Percentiles rank a stretch among this genome's conserved stretches.
These are phyloP conservation scores for Salvelinus namaycush DNA, from an alignment of 2,113 vertebrate genomes.

Conservation along the genomic window DNA sequence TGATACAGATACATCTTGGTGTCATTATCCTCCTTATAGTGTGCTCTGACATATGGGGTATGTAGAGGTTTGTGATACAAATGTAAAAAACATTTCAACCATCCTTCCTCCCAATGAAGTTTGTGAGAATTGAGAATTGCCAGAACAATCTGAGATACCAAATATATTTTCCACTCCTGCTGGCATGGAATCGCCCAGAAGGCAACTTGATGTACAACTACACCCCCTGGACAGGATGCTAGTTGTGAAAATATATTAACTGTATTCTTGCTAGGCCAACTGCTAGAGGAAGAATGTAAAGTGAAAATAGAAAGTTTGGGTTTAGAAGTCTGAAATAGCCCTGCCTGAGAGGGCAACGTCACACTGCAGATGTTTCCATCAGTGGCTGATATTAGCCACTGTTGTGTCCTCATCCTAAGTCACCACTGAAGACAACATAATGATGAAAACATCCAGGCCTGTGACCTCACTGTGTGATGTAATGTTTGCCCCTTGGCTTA, in stretches of 20 bases:
- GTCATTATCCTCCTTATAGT: too few relatives aligned
- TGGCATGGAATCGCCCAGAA: too few relatives aligned
- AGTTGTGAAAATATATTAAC: neutral
- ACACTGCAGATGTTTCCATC: slow-evolving; percentile 1
- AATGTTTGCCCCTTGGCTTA: neutral
- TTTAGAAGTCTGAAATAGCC: neutral
- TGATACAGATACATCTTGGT: too few relatives aligned
- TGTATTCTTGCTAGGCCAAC: neutral
- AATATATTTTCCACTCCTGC: too few relatives aligned
- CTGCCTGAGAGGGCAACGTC: neutral
- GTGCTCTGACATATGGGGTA: too few relatives aligned
- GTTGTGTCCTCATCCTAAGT: neutral
- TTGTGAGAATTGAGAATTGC: too few relatives aligned
- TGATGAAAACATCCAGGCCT: neutral
- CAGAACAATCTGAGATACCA: too few relatives aligned
- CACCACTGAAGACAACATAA: neutral
- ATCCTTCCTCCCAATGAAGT: too few relatives aligned
- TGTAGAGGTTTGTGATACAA: too few relatives aligned
- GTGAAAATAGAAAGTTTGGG: neutral
- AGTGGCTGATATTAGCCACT: neutral
- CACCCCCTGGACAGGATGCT: neutral
- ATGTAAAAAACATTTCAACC: too few relatives aligned
- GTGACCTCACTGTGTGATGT: neutral
- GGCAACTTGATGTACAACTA: too few relatives aligned
- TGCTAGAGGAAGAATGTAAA: neutral